A percentile compares a stretch with the other conserved stretches of the same genome.
phyloP scores from a whole-genome alignment of 1,140 invertebrate genomes.

The Portunus trituberculatus region DNA sequence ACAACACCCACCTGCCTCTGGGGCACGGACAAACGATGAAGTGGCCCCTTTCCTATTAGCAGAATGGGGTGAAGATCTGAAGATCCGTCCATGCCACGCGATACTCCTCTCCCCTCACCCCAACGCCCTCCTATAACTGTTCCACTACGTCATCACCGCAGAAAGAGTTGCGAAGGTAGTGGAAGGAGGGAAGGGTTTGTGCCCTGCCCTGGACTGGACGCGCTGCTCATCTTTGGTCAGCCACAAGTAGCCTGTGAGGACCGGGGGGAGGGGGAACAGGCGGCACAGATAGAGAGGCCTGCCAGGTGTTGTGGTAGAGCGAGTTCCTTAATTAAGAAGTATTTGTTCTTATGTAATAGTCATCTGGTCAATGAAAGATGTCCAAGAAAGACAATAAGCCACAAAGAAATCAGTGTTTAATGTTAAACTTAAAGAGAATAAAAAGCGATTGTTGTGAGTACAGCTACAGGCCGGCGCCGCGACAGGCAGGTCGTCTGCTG shows the following conservation, averaged over 20 bases:
- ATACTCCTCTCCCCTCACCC: neutral
- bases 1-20: neutral
- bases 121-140: neutral
- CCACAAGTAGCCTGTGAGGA: neutral
- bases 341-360: too few species aligned
- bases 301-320: neutral
- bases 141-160: neutral
- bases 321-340: too few species aligned
- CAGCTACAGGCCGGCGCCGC: too few species aligned
- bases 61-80: too few species aligned
- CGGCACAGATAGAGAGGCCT: neutral
- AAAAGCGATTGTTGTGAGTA: too few species aligned
- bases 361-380: too few species aligned
- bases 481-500: too few species aligned
- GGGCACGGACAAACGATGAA: neutral
- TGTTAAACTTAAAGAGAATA: too few species aligned
- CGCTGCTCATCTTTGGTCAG: neutral
- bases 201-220: neutral
- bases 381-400: too few species aligned
- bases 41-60: too few species aligned
- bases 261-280: neutral
- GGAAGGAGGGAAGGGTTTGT: neutral
- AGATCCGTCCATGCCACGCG: too few species aligned
- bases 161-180: neutral
- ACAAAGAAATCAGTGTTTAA: too few species aligned